Conservation (phyloP, 1,140 invertebrate genomes). For the Drosophila erecta region DNA sequence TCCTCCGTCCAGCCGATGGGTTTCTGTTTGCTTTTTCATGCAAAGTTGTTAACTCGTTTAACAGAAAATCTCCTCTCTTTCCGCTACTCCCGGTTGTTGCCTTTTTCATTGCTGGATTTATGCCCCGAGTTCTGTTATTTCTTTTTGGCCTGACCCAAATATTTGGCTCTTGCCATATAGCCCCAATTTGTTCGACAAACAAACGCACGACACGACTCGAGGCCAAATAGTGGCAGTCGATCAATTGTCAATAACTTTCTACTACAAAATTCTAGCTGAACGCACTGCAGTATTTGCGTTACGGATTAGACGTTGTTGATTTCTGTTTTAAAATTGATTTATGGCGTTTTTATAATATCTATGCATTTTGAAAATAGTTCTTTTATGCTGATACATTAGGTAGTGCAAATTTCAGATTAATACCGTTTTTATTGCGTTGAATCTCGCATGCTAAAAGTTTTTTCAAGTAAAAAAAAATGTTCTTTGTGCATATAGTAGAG, state of each 20-base stretch:
- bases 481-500: not conserved
- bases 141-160: slow-evolving; percentile 72
- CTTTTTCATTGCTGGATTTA: slow-evolving; percentile 39
- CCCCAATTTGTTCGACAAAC: slow-evolving; percentile 59
- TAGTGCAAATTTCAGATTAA: no score
- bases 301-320: not conserved
- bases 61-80: slow-evolving; percentile 45
- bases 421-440: no score
- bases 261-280: slow-evolving; percentile 22
- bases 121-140: slow-evolving; percentile 75
- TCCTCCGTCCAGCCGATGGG: slow-evolving; percentile 54
- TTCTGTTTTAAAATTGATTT: not conserved
- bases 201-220: slow-evolving; percentile 34
- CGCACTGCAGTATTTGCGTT: slow-evolving; percentile 18
- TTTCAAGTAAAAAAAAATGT: not conserved
- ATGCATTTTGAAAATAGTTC: not conserved
- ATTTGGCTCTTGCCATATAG: slow-evolving; percentile 53
- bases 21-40: slow-evolving; percentile 78
- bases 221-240: slow-evolving; percentile 41
- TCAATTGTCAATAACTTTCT: slow-evolving; percentile 58
- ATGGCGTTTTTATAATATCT: not conserved
- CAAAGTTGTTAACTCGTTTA: slow-evolving; percentile 81
- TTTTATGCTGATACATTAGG: not conserved
- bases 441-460: no score
- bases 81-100: slow-evolving; percentile 17